phyloP scores from a whole-genome alignment of 2,888 invertebrate species.

The Apoda limacodes region DNA sequence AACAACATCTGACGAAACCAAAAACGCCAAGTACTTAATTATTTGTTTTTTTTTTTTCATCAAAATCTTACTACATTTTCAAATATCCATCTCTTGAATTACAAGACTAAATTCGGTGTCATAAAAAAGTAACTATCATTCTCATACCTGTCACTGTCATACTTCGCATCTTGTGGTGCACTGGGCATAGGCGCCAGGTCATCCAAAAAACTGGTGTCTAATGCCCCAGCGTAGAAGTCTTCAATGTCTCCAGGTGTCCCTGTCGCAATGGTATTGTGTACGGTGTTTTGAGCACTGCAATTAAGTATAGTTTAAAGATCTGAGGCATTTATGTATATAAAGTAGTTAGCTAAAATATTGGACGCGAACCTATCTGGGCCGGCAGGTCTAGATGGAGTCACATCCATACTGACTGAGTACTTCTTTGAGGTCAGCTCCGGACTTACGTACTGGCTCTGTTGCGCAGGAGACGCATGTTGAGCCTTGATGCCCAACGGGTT shows the following conservation, averaged over 20 bases:
- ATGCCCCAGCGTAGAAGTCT: constrained; percentile 74
- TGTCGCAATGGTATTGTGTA: constrained; percentile 32
- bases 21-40: constrained; percentile 2
- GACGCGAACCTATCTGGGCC: constrained; percentile 54
- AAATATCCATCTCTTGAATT: too few species aligned
- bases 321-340: background rate
- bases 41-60: constrained; percentile 2
- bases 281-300: constrained; percentile 35
- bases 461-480: constrained; percentile 21
- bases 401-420: constrained; percentile 38
- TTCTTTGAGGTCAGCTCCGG: constrained; percentile 40
- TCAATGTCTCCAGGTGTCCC: constrained; percentile 73
- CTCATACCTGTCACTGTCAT: constrained; percentile 53
- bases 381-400: constrained; percentile 35
- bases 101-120: too few species aligned
- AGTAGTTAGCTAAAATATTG: too few species aligned
- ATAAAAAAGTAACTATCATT: too few species aligned
- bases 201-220: constrained; percentile 82
- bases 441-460: constrained; percentile 45
- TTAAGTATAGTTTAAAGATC: too few species aligned
- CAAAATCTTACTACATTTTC: too few species aligned
- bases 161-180: constrained; percentile 30
- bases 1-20: too few species aligned
- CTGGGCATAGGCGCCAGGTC: constrained; percentile 57
- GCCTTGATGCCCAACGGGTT: constrained; percentile 31